Percentiles rank a stretch among this genome's conserved stretches.
Conservation (phyloP, 2,113 vertebrate species). For the Cyanistes caeruleus region DNA sequence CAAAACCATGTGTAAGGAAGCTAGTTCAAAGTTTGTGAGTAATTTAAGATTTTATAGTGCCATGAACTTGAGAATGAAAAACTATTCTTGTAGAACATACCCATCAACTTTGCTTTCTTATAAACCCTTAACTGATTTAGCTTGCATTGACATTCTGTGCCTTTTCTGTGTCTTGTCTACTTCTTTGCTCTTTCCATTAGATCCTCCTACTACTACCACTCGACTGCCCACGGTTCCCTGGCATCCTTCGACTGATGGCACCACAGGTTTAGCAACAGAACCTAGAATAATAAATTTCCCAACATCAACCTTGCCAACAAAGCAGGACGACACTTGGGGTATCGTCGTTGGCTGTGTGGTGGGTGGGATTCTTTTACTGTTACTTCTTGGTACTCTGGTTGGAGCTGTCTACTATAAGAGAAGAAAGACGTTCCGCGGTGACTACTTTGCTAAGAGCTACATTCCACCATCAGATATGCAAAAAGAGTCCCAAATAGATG, state of each 20-base stretch:
- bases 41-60: background rate
- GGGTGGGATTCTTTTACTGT: conserved; percentile 89
- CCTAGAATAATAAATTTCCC: conserved; percentile 80
- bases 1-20: background rate
- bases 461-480: conserved; percentile 95
- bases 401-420: conserved; percentile 86
- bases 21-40: background rate
- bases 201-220: conserved; percentile 92
- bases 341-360: conserved; percentile 87
- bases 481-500: conserved; percentile 95
- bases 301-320: conserved; percentile 85
- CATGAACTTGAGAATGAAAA: conserved; percentile 79
- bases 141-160: conserved; percentile 93
- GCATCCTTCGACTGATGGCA: conserved; percentile 75
- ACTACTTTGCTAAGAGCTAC: conserved; percentile 99
- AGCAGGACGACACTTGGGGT: conserved; percentile 86
- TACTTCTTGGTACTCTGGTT: conserved; percentile 84
- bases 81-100: conserved; percentile 74
- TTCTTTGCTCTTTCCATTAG: conserved; percentile 89
- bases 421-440: conserved; percentile 93
- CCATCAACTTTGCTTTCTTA: conserved; percentile 81
- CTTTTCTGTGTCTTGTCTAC: conserved; percentile 89
- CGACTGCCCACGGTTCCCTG: conserved; percentile 86
- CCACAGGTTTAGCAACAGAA: conserved; percentile 81
- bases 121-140: conserved; percentile 85